Evolutionary conservation across 2,888 invertebrate species (phyloP).

Genomic region (Ectobius pallidus): DNA sequence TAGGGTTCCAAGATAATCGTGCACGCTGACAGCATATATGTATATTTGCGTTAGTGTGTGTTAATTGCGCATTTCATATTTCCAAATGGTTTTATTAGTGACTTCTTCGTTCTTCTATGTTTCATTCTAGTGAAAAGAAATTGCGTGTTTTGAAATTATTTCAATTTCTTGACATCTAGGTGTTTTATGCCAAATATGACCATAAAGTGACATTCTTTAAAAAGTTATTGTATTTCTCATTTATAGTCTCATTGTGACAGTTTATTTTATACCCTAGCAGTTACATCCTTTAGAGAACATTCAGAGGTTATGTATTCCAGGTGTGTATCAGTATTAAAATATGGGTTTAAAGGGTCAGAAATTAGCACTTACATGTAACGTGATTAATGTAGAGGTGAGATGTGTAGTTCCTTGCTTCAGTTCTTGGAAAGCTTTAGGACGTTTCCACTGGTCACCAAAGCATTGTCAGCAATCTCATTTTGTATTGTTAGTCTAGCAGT

Average conservation of each 20-base stretch:
- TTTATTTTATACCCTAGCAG: neutral
- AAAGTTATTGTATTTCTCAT: neutral
- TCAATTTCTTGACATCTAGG: neutral
- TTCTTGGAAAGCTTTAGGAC: neutral
- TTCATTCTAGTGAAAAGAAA: slow-evolving; percentile 17
- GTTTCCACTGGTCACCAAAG: neutral
- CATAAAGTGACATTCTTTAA: slow-evolving; percentile 3
- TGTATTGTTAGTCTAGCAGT: neutral
- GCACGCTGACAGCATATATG: slow-evolving; percentile 5
- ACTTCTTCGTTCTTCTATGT: neutral
- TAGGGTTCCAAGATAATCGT: slow-evolving; percentile 12
- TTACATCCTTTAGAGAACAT: neutral
- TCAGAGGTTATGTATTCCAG: slow-evolving; percentile 14
- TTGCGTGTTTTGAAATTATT: slow-evolving; percentile 1
- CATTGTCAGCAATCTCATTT: neutral
- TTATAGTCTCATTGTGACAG: neutral
- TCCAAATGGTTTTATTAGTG: slow-evolving; percentile 24
- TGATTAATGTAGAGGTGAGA: slow-evolving; percentile 8
- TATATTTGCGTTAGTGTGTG: slow-evolving; percentile 16
- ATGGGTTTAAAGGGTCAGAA: slow-evolving; percentile 11
- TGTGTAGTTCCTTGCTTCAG: neutral
- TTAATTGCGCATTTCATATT: slow-evolving; percentile 14
- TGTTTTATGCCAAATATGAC: slow-evolving; percentile 1
- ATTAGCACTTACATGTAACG: neutral
- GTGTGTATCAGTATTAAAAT: slow-evolving; percentile 33